Base-by-base conservation (phyloP, 2,797 vertebrate species). In the Chromis chromis region DNA sequence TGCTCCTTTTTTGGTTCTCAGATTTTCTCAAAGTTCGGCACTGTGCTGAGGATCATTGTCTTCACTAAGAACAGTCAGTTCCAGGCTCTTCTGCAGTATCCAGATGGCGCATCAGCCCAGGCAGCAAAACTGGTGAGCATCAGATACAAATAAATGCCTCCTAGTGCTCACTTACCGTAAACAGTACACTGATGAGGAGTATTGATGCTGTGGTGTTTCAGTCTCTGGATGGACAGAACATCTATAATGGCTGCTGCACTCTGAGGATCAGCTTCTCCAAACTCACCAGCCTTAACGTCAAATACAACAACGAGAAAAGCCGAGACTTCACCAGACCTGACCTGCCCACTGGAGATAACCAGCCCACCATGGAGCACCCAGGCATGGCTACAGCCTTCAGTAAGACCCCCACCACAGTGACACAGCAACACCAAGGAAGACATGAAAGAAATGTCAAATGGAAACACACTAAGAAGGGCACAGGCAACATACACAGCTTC, bases 11-110 rank as follows among this genome's bases (percentile, higher is more conserved):
- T n/a, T 58, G 11, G 0, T 65, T n/a, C 58, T 22, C 90, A 99
- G 98, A 99, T 99, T 82, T 99, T 99, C 86, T 97, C 96, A 31
- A 98, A 98, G 89, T 98, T 98, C 21, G 98, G 98, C 70, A 97
- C 97, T 0, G 97, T 99, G 33, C 82, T 99, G 89, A 96, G 98
- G 85, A 97, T 99, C 69, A 99, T 99, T 60, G 97, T 97, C 0
- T 99, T 99, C 90, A 99, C 97, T 0, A 99, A 99, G 93, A 99
- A 99, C 90, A 97, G 95, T 71, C 97, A 98, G 85, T 99, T 99
- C 83, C 98, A 99, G 90, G 96, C 97, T 0, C 93, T 99, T 57
- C 79, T 99, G 40, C 97, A 99, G 74, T 99, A 97, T 33, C 91
- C 95, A 0, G 97, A 99, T 14, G 96, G 96, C 0, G 71, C 96